These are phyloP conservation scores for Dryocosmus kuriphilus DNA, from an alignment of 2,888 invertebrate genomes.

Conservation along the genomic window DNA sequence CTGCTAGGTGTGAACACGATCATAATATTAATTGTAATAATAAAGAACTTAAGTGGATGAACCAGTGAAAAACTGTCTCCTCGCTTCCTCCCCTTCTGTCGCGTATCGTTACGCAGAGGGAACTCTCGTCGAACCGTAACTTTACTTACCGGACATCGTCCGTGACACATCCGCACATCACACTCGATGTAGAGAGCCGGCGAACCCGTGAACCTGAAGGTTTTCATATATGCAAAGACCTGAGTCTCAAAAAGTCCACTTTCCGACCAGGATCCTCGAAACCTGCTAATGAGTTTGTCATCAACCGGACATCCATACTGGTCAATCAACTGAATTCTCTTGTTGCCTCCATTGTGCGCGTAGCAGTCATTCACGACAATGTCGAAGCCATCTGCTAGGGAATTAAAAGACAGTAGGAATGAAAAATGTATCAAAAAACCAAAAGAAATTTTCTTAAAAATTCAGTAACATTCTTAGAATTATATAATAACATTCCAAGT, in stretches of 20 bases:
- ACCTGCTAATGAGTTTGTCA: conserved; percentile 93
- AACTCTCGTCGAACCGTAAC: conserved; percentile 44
- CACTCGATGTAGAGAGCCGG: conserved; percentile 96
- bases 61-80: conserved; percentile 19
- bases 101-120: conserved; percentile 49
- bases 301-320: conserved; percentile 96
- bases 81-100: conserved; percentile 26
- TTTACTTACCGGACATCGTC: conserved; percentile 91
- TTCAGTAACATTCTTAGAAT: neutral
- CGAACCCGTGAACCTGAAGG: conserved; percentile 94
- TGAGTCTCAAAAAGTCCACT: conserved; percentile 94
- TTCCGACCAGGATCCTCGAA: conserved; percentile 95
- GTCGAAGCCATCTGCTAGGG: conserved; percentile 91
- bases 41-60: conserved; percentile 19
- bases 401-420: conserved; percentile 53
- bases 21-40: conserved; percentile 1
- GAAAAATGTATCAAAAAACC: conserved; percentile 5
- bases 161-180: conserved; percentile 97
- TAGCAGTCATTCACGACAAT: conserved; percentile 96
- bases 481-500: no score
- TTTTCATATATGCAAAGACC: conserved; percentile 96
- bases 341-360: conserved; percentile 95
- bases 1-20: conserved; percentile 13
- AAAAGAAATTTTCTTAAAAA: neutral
- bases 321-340: conserved; percentile 94